Base-by-base conservation (phyloP, 2,888 invertebrate genomes). In the Cantharis nigra region DNA sequence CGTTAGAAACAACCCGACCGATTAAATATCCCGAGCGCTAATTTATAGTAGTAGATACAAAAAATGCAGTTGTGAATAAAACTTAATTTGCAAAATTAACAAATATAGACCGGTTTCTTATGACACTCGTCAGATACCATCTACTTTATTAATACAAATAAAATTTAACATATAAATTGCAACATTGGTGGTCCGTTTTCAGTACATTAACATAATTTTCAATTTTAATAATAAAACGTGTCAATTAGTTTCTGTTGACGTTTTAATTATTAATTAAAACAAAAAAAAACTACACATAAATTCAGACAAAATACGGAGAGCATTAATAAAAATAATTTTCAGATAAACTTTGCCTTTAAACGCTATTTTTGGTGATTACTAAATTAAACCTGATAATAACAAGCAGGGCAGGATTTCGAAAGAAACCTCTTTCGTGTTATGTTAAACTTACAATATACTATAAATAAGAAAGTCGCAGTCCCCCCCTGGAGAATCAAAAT, bases 331-430 rank as follows among this genome's bases (percentile, higher is more conserved):
- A 69, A 28, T 18, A n/a, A 69, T 62, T 63, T 33, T 26, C 28
- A n/a, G 70, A 74, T 63, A 74, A 70, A 71, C 71, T 69, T 70
- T 23, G 16, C 28, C 62, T 33, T 69, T 67, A 67, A 20, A 28
- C 63, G 33, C 75, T 75, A 75, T 75, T 75, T 75, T 75, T 10
- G 69, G 75, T 33, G 75, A 71, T 75, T 75, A 71, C 75, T 9
- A 10, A 49, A 71, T 75, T 62, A 18, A 62, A 26, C 18, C 65
- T 65, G 64, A 70, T 30, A 16, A 71, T 18, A 18, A 23, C 20
- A 67, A 23, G 23, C 20, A 67, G 26, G 65, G n/a, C 10, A 67
- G 10, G 65, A 49, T 49, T 49, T 23, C 23, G 65, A 67, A 20
- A 67, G 71, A n/a, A n/a, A 49, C n/a, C 2, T 49, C 7, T 5